Evolutionary conservation across 2,113 vertebrate genomes (phyloP).

Genomic region (Grus americana): DNA sequence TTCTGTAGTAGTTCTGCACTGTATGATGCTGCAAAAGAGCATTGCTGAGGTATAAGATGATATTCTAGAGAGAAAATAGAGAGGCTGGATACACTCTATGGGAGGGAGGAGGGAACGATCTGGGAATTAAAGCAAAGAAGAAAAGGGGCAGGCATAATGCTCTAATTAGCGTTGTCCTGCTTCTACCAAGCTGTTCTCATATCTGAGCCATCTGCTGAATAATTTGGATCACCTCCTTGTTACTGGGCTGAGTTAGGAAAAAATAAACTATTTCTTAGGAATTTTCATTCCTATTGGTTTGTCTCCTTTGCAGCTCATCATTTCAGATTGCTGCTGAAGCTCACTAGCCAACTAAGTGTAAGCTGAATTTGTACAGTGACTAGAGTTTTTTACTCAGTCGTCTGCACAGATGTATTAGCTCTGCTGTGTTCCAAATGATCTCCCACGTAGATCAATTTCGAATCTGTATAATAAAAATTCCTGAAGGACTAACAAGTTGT

Average conservation of each 20-base stretch:
- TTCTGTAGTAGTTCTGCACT: background rate
- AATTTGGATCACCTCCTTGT: constrained; percentile 64
- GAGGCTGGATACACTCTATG: constrained; percentile 26
- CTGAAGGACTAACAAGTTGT: background rate
- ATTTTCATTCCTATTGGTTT: background rate
- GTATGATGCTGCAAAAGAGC: background rate
- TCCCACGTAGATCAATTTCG: background rate
- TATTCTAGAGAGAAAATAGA: background rate
- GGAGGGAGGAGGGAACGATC: background rate
- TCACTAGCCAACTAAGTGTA: background rate
- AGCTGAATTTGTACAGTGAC: background rate
- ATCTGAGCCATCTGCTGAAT: constrained; percentile 63
- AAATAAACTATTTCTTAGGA: background rate
- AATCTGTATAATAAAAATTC: background rate
- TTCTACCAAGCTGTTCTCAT: constrained; percentile 68
- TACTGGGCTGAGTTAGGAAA: background rate
- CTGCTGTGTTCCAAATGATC: background rate
- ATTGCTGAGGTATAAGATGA: background rate
- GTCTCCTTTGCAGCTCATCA: background rate
- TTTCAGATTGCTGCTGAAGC: background rate
- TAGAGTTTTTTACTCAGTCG: background rate
- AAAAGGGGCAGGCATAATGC: constrained; percentile 20
- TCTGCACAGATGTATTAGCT: background rate
- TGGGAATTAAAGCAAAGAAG: constrained; percentile 54
- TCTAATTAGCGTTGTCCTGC: constrained; percentile 61